Conservation (phyloP, 2,797 vertebrate species). For the Tapirus indicus region DNA sequence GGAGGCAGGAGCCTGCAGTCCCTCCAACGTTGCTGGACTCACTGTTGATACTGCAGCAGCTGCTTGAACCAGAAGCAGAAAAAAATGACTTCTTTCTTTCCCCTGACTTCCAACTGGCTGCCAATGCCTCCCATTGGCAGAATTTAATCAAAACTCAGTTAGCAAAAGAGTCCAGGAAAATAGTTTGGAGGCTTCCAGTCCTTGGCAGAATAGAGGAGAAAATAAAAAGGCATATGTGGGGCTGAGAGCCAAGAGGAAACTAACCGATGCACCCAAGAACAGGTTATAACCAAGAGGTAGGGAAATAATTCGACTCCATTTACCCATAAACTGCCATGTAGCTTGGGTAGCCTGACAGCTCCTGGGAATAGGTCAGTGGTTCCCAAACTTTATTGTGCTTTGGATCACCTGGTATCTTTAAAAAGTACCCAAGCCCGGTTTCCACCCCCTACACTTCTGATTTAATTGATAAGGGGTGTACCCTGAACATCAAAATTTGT, state of each 20-base stretch:
- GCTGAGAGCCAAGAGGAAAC: neutral
- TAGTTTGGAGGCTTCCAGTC: neutral
- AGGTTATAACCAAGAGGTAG: neutral
- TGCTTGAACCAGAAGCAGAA: neutral
- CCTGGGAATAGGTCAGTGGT: neutral
- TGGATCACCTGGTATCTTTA: neutral
- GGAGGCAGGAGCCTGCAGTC: neutral
- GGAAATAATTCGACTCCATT: neutral
- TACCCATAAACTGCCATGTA: accelerated
- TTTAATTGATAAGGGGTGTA: neutral
- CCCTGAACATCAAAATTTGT: neutral
- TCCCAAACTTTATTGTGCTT: neutral
- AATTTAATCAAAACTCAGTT: slow-evolving; percentile 57
- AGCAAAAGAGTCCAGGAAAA: slow-evolving; percentile 25
- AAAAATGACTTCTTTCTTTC: neutral
- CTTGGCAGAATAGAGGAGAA: neutral
- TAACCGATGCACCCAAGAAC: neutral
- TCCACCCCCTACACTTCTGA: neutral
- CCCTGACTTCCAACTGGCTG: neutral
- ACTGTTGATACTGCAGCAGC: neutral
- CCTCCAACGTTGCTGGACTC: neutral
- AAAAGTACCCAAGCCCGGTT: neutral
- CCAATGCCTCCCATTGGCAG: slow-evolving; percentile 12
- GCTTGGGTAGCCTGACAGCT: neutral
- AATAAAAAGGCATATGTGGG: neutral